phyloP scores from a whole-genome alignment of 2,113 vertebrate species.

The Python bivittatus region DNA sequence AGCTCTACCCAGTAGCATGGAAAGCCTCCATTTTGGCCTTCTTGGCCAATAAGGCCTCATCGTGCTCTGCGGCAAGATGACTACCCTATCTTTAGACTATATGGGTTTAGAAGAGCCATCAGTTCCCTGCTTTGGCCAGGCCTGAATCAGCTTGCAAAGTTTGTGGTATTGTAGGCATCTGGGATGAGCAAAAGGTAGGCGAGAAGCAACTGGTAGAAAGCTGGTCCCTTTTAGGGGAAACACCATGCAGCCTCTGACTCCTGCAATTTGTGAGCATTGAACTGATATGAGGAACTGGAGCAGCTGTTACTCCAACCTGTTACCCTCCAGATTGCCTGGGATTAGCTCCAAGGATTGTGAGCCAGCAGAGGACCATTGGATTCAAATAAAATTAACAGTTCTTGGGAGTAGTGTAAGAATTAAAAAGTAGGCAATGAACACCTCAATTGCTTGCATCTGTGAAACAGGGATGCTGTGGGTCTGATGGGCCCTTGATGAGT shows the following conservation, averaged over 20 bases:
- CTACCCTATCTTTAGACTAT: not conserved
- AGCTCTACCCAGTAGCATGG: not conserved
- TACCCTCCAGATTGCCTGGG: not conserved
- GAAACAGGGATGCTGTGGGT: not conserved
- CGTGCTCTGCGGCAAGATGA: not conserved
- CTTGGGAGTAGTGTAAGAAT: not conserved
- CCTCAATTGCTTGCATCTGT: too few relatives aligned
- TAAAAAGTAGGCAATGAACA: not conserved
- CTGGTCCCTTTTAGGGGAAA: not conserved
- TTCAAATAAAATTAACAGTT: not conserved
- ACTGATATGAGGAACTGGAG: not conserved
- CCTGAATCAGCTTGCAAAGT: not conserved
- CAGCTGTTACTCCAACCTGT: not conserved
- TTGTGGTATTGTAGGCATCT: not conserved
- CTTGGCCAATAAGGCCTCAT: not conserved
- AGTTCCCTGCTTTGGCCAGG: not conserved
- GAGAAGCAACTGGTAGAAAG: not conserved
- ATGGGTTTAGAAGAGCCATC: not conserved
- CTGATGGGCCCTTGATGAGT: not conserved
- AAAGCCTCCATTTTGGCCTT: not conserved
- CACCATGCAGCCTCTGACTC: not conserved
- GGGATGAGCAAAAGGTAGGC: not conserved
- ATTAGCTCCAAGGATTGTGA: not conserved
- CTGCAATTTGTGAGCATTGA: not conserved
- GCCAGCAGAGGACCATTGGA: not conserved